These are phyloP conservation scores for Venustaconcha ellipsiformis DNA, from an alignment of 1,140 invertebrate species.

Conservation along the genomic window DNA sequence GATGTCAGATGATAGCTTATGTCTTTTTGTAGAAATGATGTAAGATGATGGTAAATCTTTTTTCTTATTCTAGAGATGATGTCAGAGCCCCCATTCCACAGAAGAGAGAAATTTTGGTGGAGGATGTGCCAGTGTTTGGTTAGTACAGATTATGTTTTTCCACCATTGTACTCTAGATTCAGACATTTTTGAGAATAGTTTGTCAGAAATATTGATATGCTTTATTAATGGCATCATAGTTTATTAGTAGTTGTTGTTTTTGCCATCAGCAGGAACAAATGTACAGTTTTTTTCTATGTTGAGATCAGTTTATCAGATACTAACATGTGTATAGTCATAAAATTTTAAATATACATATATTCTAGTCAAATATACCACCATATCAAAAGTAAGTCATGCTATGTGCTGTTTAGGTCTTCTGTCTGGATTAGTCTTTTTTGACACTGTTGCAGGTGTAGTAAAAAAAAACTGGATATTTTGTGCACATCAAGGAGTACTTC, in stretches of 20 bases:
- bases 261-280: not conserved
- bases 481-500: too few species aligned
- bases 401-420: too few species aligned
- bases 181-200: not conserved
- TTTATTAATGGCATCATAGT: not conserved
- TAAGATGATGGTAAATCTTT: not conserved
- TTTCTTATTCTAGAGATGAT: constrained; percentile 59
- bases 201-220: not conserved
- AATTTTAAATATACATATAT: too few species aligned
- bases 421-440: too few species aligned
- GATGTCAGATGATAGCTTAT: not conserved
- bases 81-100: constrained; percentile 78
- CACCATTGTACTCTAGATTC: not conserved
- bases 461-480: too few species aligned
- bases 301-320: too few species aligned
- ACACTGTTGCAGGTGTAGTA: too few species aligned
- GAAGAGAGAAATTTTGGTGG: constrained; percentile 74
- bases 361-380: too few species aligned
- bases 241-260: not conserved
- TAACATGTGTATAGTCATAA: too few species aligned
- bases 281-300: too few species aligned
- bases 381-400: too few species aligned
- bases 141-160: not conserved
- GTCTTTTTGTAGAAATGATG: not conserved
- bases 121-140: constrained; percentile 63